A percentile compares a stretch with the other conserved stretches of the same genome.
These are phyloP conservation scores for Poeciliopsis prolifica DNA, from an alignment of 2,113 vertebrate species.

Conservation along the genomic window DNA sequence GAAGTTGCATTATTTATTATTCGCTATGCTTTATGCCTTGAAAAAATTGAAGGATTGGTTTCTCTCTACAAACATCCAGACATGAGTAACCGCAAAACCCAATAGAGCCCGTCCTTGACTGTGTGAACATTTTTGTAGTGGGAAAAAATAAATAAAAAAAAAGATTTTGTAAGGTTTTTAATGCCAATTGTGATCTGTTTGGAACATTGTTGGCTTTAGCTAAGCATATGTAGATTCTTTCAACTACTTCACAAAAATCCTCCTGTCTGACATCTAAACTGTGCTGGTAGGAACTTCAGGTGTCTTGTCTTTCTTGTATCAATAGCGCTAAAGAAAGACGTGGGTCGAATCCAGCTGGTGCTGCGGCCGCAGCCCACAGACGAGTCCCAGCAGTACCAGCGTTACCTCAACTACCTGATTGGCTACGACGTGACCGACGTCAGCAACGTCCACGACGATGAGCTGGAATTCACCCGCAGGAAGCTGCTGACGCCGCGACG, in stretches of 20 bases:
- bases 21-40: too few relatives aligned
- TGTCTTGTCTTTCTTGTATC: constrained; percentile 8
- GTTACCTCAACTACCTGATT: constrained; percentile 89
- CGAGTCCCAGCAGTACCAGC: constrained; percentile 89
- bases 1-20: neutral
- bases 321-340: constrained; percentile 83
- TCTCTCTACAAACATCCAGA: too few relatives aligned
- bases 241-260: too few relatives aligned
- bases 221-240: too few relatives aligned
- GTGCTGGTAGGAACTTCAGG: neutral
- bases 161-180: too few relatives aligned
- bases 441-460: constrained; percentile 96
- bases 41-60: too few relatives aligned
- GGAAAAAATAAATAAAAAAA: too few relatives aligned
- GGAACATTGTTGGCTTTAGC: too few relatives aligned
- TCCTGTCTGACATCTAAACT: neutral
- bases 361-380: constrained; percentile 81
- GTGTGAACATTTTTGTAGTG: too few relatives aligned
- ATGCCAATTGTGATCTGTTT: too few relatives aligned
- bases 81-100: too few relatives aligned
- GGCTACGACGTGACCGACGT: constrained; percentile 96
- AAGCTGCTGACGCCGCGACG: constrained; percentile 91
- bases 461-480: constrained; percentile 95
- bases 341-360: constrained; percentile 90
- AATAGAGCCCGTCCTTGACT: too few relatives aligned